phyloP scores from a whole-genome alignment of 2,113 vertebrate genomes.

The Megaleporinus macrocephalus region DNA sequence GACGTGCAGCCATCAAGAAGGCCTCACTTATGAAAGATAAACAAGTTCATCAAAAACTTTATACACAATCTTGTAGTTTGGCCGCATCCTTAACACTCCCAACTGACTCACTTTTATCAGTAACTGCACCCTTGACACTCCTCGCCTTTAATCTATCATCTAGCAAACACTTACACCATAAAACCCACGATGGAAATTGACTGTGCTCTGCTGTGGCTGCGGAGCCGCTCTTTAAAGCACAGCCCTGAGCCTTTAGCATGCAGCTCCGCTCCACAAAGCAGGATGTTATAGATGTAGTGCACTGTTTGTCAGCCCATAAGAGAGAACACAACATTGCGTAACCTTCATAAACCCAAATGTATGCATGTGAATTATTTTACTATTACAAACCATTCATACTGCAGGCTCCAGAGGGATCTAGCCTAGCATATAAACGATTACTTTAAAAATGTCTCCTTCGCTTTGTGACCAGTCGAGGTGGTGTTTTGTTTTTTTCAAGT shows the following conservation, averaged over 20 bases:
- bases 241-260: not conserved
- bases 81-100: slow-evolving; percentile 30
- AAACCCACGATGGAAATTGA: slow-evolving; percentile 39
- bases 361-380: not conserved
- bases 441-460: not conserved
- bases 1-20: no score
- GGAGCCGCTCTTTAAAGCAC: slow-evolving; percentile 4
- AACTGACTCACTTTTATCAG: slow-evolving; percentile 11
- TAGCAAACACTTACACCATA: slow-evolving; percentile 33
- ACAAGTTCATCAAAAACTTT: no score
- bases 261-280: not conserved
- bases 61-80: no score
- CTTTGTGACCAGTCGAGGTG: not conserved
- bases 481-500: slow-evolving; percentile 3
- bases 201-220: not conserved
- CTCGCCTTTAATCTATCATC: slow-evolving; percentile 41
- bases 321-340: not conserved
- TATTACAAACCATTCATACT: not conserved
- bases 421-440: not conserved
- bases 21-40: no score
- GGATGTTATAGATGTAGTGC: not conserved
- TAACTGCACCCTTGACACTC: slow-evolving; percentile 42
- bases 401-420: not conserved
- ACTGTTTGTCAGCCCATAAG: not conserved
- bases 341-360: slow-evolving; percentile 16